Percentiles rank a stretch among this genome's conserved stretches.
These are phyloP conservation scores for Bombyx mori DNA, from an alignment of 1,140 invertebrate genomes.

Conservation along the genomic window DNA sequence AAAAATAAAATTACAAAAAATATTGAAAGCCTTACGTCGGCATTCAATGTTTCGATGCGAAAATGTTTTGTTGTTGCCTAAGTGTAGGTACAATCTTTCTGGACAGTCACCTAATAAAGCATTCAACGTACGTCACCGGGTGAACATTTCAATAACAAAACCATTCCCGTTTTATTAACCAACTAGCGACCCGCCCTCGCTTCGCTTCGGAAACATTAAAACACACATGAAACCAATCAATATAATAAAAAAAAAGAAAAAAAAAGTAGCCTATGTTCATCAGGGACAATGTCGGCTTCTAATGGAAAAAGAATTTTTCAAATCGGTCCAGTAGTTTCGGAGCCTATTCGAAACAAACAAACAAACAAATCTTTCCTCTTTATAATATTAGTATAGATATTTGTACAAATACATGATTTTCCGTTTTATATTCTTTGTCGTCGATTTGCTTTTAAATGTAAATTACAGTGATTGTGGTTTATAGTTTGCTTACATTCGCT, in stretches of 20 bases:
- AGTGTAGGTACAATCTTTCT: constrained; percentile 36
- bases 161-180: constrained; percentile 30
- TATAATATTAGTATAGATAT: background rate
- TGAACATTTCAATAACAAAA: constrained; percentile 16
- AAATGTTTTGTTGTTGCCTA: constrained; percentile 18
- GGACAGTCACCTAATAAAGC: constrained; percentile 63
- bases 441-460: constrained; percentile 19
- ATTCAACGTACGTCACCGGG: constrained; percentile 41
- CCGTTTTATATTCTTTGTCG: constrained; percentile 18
- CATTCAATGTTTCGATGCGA: constrained; percentile 10
- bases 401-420: constrained; percentile 37
- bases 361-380: too few species aligned
- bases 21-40: background rate
- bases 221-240: too few species aligned
- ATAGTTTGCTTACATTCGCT: constrained; percentile 12
- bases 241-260: too few species aligned
- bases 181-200: constrained; percentile 18
- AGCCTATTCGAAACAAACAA: too few species aligned
- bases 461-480: constrained; percentile 20
- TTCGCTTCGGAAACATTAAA: constrained; percentile 3
- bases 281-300: too few species aligned
- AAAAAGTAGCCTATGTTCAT: too few species aligned
- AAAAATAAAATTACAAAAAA: too few species aligned
- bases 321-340: too few species aligned
- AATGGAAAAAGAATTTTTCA: too few species aligned